Evolutionary conservation across 2,888 invertebrate genomes (phyloP).

Genomic region (Drosophila ezoana): DNA sequence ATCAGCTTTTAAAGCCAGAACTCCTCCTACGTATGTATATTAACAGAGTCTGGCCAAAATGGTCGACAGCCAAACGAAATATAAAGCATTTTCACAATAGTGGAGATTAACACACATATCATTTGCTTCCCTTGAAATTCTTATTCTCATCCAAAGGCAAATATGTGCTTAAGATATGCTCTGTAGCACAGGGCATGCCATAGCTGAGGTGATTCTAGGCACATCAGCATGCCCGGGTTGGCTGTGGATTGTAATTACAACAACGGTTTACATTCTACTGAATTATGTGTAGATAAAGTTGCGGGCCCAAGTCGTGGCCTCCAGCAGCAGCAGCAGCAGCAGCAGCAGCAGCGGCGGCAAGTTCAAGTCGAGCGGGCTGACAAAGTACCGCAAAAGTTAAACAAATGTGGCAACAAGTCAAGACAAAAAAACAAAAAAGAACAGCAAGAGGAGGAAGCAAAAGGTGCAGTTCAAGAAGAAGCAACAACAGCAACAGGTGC

Average conservation of each 20-base stretch:
- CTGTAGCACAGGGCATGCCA: constrained; percentile 13
- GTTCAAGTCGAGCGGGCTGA: constrained; percentile 78
- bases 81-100: too few relatives aligned
- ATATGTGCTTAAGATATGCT: constrained; percentile 28
- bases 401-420: constrained; percentile 71
- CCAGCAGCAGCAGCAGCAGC: constrained; percentile 10
- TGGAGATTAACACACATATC: too few relatives aligned
- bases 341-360: constrained; percentile 45
- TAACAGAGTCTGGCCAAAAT: not conserved
- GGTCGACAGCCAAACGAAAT: too few relatives aligned
- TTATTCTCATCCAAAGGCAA: constrained; percentile 10
- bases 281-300: constrained; percentile 60
- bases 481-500: constrained; percentile 25
- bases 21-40: not conserved
- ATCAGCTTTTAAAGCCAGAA: not conserved
- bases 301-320: constrained; percentile 59
- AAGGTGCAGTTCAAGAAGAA: constrained; percentile 31
- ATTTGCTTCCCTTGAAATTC: constrained; percentile 30
- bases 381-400: constrained; percentile 80
- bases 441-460: constrained; percentile 50
- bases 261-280: constrained; percentile 64
- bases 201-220: constrained; percentile 25
- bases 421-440: constrained; percentile 21
- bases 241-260: constrained; percentile 54
- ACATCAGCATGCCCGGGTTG: constrained; percentile 12